Conservation (phyloP, 2,113 vertebrate genomes). For the Saiga tatarica region DNA sequence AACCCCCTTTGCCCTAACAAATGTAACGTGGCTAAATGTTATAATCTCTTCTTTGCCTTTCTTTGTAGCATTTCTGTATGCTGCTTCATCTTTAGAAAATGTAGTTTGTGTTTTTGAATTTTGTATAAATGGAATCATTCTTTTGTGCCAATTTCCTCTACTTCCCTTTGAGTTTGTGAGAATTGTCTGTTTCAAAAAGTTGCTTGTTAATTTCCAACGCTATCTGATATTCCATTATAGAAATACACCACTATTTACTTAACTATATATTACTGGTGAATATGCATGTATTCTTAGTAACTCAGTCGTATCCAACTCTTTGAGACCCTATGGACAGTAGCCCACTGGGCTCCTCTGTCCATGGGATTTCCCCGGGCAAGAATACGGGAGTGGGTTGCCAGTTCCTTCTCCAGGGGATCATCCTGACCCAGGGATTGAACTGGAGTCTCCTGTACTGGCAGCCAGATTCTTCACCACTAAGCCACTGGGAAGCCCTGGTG, state of each 20-base stretch:
- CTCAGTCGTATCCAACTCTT: neutral
- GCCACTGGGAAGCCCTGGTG: neutral
- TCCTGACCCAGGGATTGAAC: neutral
- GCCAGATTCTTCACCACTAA: neutral
- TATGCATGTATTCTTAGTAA: neutral
- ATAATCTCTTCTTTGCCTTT: neutral
- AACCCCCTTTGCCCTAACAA: neutral
- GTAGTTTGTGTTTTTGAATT: neutral
- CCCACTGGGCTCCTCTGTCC: neutral
- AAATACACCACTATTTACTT: neutral
- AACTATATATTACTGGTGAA: neutral
- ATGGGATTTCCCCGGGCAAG: neutral
- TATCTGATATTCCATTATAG: neutral
- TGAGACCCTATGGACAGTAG: neutral
- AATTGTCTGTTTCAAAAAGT: neutral
- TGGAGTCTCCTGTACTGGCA: neutral
- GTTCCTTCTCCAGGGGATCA: neutral
- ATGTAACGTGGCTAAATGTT: neutral
- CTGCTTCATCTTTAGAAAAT: neutral
- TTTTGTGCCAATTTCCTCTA: neutral
- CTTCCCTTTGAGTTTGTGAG: neutral
- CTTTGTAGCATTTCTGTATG: neutral
- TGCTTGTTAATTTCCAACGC: neutral
- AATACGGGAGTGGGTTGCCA: neutral
- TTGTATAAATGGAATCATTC: neutral